Conservation (phyloP, 2,113 vertebrate genomes). For the Phasianus colchicus region DNA sequence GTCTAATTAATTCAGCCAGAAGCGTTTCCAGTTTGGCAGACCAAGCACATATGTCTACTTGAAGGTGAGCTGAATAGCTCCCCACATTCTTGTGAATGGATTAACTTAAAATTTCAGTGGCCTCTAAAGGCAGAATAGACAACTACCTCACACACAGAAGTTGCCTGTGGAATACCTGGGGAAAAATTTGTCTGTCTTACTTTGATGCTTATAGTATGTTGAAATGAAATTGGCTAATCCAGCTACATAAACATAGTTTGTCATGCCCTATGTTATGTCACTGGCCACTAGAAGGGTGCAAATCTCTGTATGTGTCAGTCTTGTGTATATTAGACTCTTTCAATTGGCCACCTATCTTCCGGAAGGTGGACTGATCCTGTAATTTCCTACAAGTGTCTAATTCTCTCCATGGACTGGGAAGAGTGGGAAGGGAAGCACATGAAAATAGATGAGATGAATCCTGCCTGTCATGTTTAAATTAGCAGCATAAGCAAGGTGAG, state of each 20-base stretch:
- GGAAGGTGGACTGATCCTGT: background rate
- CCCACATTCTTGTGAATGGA: background rate
- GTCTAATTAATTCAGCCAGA: background rate
- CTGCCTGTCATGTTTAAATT: background rate
- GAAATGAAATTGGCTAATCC: background rate
- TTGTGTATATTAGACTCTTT: background rate
- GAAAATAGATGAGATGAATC: background rate
- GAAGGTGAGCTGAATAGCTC: background rate
- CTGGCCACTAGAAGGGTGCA: background rate
- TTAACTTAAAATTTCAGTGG: background rate
- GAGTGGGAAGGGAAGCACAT: background rate
- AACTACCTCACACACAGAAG: accelerated
- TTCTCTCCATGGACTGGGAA: background rate
- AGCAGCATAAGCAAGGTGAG: background rate
- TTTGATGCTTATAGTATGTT: background rate
- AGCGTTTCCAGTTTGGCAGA: background rate
- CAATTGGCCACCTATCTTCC: background rate
- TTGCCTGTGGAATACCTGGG: background rate
- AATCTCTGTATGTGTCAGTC: background rate
- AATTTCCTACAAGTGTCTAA: background rate
- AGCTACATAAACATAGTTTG: background rate
- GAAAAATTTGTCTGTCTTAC: background rate
- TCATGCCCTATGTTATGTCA: accelerated
- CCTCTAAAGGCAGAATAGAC: background rate
- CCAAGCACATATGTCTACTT: accelerated